These are phyloP conservation scores for Dinocampus coccinellae DNA, from an alignment of 2,888 invertebrate genomes.

Conservation along the genomic window DNA sequence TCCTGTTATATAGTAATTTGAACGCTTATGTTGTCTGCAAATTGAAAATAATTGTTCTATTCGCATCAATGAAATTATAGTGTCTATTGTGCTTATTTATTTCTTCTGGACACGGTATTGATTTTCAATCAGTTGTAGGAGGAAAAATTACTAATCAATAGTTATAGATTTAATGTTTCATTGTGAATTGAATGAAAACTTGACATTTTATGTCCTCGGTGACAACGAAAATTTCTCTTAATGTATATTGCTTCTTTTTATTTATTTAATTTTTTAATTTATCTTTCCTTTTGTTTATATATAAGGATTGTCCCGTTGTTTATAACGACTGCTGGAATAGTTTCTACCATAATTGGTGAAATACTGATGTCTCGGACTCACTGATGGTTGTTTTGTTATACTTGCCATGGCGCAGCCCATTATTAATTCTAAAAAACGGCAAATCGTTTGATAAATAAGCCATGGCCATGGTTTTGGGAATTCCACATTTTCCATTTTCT, in stretches of 20 bases:
- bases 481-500: slow-evolving; percentile 49
- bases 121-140: too few relatives aligned
- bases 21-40: background rate
- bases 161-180: background rate
- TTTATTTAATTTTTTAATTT: background rate
- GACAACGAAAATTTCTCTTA: background rate
- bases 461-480: slow-evolving; percentile 71
- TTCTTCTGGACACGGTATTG: too few relatives aligned
- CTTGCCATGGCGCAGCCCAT: slow-evolving; percentile 73
- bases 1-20: background rate
- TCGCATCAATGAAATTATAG: too few relatives aligned
- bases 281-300: slow-evolving; percentile 57
- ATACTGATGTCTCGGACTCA: slow-evolving; percentile 68
- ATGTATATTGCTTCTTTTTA: background rate
- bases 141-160: too few relatives aligned
- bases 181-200: background rate
- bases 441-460: slow-evolving; percentile 72
- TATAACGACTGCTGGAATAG: slow-evolving; percentile 62
- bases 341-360: slow-evolving; percentile 58
- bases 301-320: slow-evolving; percentile 66
- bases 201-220: background rate
- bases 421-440: slow-evolving; percentile 69
- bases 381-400: slow-evolving; percentile 72
- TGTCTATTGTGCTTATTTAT: too few relatives aligned
- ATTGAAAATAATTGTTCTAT: too few relatives aligned